Base-by-base conservation (phyloP, 2,113 vertebrate species). In the Pantherophis guttatus region DNA sequence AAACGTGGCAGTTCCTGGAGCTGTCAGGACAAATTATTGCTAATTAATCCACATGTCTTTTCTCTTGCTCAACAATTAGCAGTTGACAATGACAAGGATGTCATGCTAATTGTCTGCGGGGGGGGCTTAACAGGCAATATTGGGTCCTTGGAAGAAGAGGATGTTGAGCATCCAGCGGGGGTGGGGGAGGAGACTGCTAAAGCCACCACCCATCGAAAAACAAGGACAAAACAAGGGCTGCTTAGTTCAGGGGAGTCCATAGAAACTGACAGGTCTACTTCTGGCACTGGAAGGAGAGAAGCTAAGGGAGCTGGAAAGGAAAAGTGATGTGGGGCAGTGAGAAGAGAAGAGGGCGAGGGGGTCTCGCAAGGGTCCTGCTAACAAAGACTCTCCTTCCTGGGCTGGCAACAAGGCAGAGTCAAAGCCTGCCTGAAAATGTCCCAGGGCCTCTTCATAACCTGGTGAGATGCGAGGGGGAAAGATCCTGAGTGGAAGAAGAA, bases 71-170 rank as follows among this genome's bases (percentile, higher is more conserved):
- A 90, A 94, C 95, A 96, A 95, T 97, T 96, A 96, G 94, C 96
- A 48, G n/a, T 24, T 9, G 96, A 94, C 87, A 6, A n/a, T 88
- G 96, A 97, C 97, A 96, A 97, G 94, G 65, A 44, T 91, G 93
- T 97, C 97, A 97, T 97, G 95, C 95, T 97, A 97, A 97, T 98
- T 98, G 97, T 96, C 97, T 93, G 58, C 2, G 94, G 58, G 97
- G 94, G 33, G 7, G 75, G 17, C 29, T n/a, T 81, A 7, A 81
- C 33, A 81, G 75, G 33, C 33, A 81, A 39, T 44, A 3, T 3
- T 81, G 70, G 70, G 33, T 39, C 70, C 70, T 44, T 81, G 75
- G 75, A 81, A 13, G 10, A 57, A 54, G 29, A 26, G 13, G 39
- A 8, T 8, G 39, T 6, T 48, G 21, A 54, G 17, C 29, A 89